Conservation (phyloP, 2,888 invertebrate species). For the Crocallis elinguaria region DNA sequence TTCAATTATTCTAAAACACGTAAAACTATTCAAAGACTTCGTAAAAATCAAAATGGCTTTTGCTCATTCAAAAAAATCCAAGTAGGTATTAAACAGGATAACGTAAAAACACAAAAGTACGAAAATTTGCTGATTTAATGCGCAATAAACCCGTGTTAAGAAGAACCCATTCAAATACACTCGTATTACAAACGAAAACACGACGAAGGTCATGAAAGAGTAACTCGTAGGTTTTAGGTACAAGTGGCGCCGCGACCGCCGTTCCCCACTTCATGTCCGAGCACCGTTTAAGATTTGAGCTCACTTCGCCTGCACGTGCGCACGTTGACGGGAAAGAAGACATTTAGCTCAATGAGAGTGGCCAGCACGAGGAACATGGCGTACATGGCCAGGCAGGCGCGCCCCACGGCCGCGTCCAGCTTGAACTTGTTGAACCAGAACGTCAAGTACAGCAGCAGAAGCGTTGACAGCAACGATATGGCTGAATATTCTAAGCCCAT, state of each 20-base stretch:
- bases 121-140: slow-evolving; percentile 1
- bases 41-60: slow-evolving; percentile 15
- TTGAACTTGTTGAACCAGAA: slow-evolving; percentile 95
- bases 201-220: slow-evolving; percentile 41
- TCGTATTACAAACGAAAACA: slow-evolving; percentile 33
- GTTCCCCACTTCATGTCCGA: slow-evolving; percentile 50
- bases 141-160: slow-evolving; percentile 5
- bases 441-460: slow-evolving; percentile 92
- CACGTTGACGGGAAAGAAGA: slow-evolving; percentile 95
- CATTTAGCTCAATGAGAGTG: slow-evolving; percentile 95
- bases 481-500: slow-evolving; percentile 96
- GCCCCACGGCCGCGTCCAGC: slow-evolving; percentile 93
- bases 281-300: slow-evolving; percentile 64
- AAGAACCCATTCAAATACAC: slow-evolving; percentile 36
- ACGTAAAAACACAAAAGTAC: slow-evolving; percentile 21
- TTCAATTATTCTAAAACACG: slow-evolving; percentile 2
- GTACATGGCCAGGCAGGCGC: slow-evolving; percentile 94
- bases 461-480: slow-evolving; percentile 93
- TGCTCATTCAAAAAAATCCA: slow-evolving; percentile 11
- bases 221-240: slow-evolving; percentile 31
- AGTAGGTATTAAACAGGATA: not conserved
- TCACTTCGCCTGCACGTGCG: slow-evolving; percentile 90
- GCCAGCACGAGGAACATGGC: slow-evolving; percentile 94
- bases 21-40: slow-evolving; percentile 11
- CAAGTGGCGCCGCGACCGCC: slow-evolving; percentile 48